A percentile compares a stretch with the other conserved stretches of the same genome.
phyloP scores from a whole-genome alignment of 2,888 invertebrate species.

The Cynaeus angustus region DNA sequence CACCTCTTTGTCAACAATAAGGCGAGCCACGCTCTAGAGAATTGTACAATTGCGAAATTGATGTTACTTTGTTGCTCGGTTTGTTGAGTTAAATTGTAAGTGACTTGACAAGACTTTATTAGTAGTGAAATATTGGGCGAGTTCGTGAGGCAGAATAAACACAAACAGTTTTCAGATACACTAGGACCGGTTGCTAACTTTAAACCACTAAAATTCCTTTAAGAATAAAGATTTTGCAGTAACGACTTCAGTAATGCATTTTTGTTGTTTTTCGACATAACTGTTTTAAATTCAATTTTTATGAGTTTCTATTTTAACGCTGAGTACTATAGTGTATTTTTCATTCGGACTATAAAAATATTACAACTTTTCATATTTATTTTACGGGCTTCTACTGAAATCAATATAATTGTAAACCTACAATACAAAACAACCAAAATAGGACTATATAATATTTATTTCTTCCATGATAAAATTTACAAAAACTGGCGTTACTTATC shows the following conservation, averaged over 20 bases:
- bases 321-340: slow-evolving; percentile 11
- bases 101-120: slow-evolving; percentile 31
- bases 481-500: not conserved
- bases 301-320: slow-evolving; percentile 19
- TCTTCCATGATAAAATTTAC: not conserved
- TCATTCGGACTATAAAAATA: slow-evolving; percentile 2
- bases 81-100: slow-evolving; percentile 36
- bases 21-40: slow-evolving; percentile 15
- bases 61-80: slow-evolving; percentile 18
- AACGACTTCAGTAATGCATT: slow-evolving; percentile 28
- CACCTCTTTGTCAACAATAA: slow-evolving; percentile 24
- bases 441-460: not conserved
- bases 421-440: slow-evolving; percentile 2
- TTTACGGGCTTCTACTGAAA: not conserved
- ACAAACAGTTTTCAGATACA: slow-evolving; percentile 15
- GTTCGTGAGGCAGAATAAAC: slow-evolving; percentile 21
- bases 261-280: slow-evolving; percentile 34
- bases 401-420: not conserved
- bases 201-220: slow-evolving; percentile 18
- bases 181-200: slow-evolving; percentile 5
- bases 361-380: slow-evolving; percentile 5
- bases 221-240: slow-evolving; percentile 15
- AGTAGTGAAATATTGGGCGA: slow-evolving; percentile 29
- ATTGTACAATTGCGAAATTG: slow-evolving; percentile 22
- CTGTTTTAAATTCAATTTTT: slow-evolving; percentile 28